Percentiles rank a stretch among this genome's conserved stretches.
phyloP scores from a whole-genome alignment of 2,797 vertebrate genomes.

The Coccyzus lansbergi region DNA sequence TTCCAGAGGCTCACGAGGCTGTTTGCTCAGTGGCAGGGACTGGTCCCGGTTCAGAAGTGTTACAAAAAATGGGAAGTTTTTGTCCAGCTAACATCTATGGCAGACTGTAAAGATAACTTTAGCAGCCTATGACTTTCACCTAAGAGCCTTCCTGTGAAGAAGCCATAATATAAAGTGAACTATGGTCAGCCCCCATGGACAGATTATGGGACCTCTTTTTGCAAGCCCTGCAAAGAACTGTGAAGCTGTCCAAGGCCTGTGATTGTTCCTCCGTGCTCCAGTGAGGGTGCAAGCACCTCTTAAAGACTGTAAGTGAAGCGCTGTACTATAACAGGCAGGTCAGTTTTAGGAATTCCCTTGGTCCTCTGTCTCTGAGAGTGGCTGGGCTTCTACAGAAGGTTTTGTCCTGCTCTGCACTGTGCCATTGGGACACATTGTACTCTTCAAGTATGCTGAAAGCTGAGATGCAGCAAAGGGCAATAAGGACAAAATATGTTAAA shows the following conservation, averaged over 20 bases:
- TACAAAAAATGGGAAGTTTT: not conserved
- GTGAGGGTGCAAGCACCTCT: rapidly evolving
- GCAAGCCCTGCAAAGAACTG: not conserved
- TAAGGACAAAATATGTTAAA: not conserved
- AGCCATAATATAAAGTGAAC: not conserved
- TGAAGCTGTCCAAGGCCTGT: not conserved
- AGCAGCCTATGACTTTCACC: not conserved
- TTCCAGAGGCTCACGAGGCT: not conserved
- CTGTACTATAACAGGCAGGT: not conserved
- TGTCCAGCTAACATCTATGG: not conserved
- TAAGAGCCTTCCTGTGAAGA: not conserved
- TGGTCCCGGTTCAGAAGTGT: not conserved
- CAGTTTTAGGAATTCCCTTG: not conserved
- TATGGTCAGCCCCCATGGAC: not conserved
- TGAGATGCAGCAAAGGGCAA: not conserved
- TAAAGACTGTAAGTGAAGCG: not conserved
- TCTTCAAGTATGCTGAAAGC: not conserved
- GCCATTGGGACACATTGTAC: not conserved
- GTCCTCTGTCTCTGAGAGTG: not conserved
- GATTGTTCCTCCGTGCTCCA: not conserved
- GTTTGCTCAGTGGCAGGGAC: not conserved
- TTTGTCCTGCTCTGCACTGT: not conserved
- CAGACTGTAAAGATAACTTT: not conserved
- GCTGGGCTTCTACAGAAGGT: not conserved
- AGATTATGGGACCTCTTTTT: not conserved